A percentile compares a stretch with the other conserved stretches of the same genome.
Evolutionary conservation across 2,888 invertebrate genomes (phyloP).

Genomic region (Spodoptera picta): DNA sequence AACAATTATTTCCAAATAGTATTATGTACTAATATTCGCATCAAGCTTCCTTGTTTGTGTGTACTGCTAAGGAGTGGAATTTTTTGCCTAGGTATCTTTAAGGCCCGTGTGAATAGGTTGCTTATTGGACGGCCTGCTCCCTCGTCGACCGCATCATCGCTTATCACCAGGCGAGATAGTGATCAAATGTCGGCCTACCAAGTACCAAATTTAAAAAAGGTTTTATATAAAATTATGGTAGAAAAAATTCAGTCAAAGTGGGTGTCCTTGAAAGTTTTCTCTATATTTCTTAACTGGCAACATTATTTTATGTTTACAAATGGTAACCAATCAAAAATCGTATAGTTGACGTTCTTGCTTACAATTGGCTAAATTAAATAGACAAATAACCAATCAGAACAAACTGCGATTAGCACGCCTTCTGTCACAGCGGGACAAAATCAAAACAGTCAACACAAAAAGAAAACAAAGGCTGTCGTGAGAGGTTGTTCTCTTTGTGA

Average conservation of each 20-base stretch:
- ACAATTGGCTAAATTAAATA: constrained; percentile 34
- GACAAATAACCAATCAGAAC: constrained; percentile 51
- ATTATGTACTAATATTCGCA: too few relatives aligned
- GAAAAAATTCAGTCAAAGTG: constrained; percentile 38
- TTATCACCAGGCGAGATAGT: too few relatives aligned
- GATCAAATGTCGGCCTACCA: too few relatives aligned
- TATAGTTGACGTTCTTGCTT: constrained; percentile 15
- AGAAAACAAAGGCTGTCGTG: constrained; percentile 72
- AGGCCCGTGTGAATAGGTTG: too few relatives aligned
- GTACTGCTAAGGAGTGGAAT: too few relatives aligned
- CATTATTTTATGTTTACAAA: constrained; percentile 61
- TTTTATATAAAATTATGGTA: too few relatives aligned
- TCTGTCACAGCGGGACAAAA: constrained; percentile 61
- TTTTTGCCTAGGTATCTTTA: too few relatives aligned
- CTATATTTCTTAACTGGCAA: constrained; percentile 48
- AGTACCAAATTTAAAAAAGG: too few relatives aligned
- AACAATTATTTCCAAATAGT: too few relatives aligned
- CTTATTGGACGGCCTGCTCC: too few relatives aligned
- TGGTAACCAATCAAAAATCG: constrained; percentile 62
- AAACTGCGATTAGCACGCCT: constrained; percentile 59
- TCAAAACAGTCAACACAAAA: constrained; percentile 62
- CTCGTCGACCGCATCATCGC: too few relatives aligned
- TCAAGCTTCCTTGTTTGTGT: too few relatives aligned
- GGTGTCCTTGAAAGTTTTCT: constrained; percentile 39
- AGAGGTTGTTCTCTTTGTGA: constrained; percentile 53